Percentiles rank a stretch among this genome's conserved stretches.
These are phyloP conservation scores for Leptocoma aspasia DNA, from an alignment of 2,113 vertebrate genomes.

Conservation along the genomic window DNA sequence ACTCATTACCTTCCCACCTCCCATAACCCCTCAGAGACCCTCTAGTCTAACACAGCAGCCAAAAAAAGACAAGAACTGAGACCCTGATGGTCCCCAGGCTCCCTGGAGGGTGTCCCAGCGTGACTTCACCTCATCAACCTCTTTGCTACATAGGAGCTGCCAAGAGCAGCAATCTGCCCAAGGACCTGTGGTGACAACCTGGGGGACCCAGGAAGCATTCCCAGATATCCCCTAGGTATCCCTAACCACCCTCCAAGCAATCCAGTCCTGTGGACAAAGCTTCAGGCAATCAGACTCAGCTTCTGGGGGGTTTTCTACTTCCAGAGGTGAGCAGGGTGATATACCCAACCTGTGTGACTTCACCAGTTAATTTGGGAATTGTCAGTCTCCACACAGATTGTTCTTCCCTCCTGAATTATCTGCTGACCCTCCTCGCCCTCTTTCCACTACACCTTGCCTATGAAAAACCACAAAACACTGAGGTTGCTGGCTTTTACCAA, in stretches of 20 bases:
- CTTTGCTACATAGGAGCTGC: not conserved
- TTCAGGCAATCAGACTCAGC: not conserved
- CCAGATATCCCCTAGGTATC: not conserved
- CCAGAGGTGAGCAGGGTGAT: not conserved
- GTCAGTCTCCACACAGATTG: not conserved
- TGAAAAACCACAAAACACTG: not conserved
- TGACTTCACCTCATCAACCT: not conserved
- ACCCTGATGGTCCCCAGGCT: not conserved
- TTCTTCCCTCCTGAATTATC: not conserved
- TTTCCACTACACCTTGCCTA: not conserved
- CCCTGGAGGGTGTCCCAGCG: rapidly evolving
- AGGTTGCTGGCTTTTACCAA: rapidly evolving
- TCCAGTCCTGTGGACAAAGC: not conserved
- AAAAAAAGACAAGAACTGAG: not conserved
- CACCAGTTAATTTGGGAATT: not conserved
- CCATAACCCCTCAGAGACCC: not conserved
- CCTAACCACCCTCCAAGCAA: not conserved
- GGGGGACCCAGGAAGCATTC: not conserved
- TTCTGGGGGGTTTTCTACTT: not conserved
- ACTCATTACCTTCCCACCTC: not conserved
- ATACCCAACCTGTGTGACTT: not conserved
- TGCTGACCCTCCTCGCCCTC: not conserved
- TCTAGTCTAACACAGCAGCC: rapidly evolving
- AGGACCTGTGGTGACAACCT: not conserved
- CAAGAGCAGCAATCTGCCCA: not conserved